phyloP scores from a whole-genome alignment of 2,797 vertebrate genomes.

The Basileuterus tristriatus region DNA sequence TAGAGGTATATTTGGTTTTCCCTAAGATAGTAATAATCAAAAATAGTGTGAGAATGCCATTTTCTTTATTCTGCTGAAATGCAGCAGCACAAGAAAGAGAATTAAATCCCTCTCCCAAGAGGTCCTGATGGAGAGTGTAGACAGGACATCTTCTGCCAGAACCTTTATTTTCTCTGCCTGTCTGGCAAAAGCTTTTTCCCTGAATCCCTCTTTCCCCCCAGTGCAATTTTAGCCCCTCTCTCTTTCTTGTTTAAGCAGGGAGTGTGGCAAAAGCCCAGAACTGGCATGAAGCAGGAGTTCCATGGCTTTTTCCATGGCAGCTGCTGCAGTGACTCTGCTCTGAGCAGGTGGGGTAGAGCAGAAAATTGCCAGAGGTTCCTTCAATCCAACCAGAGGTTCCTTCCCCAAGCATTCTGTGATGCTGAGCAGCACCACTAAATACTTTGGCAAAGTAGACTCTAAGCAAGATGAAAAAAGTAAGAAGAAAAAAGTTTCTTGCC shows the following conservation, averaged over 20 bases:
- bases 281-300: neutral
- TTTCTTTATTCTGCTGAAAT: neutral
- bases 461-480: neutral
- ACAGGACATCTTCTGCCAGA: neutral
- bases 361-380: neutral
- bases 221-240: neutral
- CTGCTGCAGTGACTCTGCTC: neutral
- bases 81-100: neutral
- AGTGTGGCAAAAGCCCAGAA: neutral
- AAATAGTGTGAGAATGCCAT: neutral
- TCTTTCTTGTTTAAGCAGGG: neutral
- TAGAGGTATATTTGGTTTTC: neutral
- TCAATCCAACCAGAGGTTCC: neutral
- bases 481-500: neutral
- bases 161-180: neutral
- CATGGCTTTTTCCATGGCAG: neutral
- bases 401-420: neutral
- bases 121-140: neutral
- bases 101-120: neutral
- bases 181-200: neutral
- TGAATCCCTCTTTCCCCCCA: neutral
- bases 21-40: neutral
- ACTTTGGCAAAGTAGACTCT: neutral
- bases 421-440: neutral
- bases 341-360: neutral